phyloP scores from a whole-genome alignment of 2,113 vertebrate genomes.

The Typhlomys cinereus region DNA sequence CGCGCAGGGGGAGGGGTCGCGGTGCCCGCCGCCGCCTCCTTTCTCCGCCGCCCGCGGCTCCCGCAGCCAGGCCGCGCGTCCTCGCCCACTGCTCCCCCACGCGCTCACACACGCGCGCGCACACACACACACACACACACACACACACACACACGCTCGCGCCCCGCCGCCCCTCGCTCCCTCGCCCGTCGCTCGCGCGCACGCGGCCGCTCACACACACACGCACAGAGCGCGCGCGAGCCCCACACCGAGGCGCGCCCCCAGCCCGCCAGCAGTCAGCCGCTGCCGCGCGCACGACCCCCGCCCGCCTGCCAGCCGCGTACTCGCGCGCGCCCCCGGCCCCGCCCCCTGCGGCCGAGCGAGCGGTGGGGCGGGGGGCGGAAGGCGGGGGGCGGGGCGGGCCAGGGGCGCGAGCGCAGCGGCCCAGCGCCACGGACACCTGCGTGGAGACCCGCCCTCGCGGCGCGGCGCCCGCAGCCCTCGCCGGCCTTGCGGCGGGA shows the following conservation, averaged over 20 bases:
- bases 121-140: not conserved
- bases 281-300: too few relatives aligned
- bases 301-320: not conserved
- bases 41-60: slow-evolving; percentile 58
- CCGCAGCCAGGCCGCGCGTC: slow-evolving; percentile 60
- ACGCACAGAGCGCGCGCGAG: not conserved
- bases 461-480: not conserved
- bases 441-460: slow-evolving; percentile 24
- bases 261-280: too few relatives aligned
- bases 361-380: not conserved
- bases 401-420: not conserved
- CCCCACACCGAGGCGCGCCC: not conserved
- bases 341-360: slow-evolving; percentile 47
- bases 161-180: not conserved
- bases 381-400: not conserved
- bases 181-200: not conserved
- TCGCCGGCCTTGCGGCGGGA: not conserved
- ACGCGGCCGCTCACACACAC: not conserved
- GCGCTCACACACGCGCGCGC: slow-evolving; percentile 41
- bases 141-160: not conserved
- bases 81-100: slow-evolving; percentile 45
- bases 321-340: not conserved
- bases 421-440: not conserved
- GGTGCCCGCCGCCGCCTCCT: slow-evolving; percentile 70
- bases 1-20: slow-evolving; percentile 24